Base-by-base conservation (phyloP, 2,113 vertebrate genomes). In the Paratilapia polleni region DNA sequence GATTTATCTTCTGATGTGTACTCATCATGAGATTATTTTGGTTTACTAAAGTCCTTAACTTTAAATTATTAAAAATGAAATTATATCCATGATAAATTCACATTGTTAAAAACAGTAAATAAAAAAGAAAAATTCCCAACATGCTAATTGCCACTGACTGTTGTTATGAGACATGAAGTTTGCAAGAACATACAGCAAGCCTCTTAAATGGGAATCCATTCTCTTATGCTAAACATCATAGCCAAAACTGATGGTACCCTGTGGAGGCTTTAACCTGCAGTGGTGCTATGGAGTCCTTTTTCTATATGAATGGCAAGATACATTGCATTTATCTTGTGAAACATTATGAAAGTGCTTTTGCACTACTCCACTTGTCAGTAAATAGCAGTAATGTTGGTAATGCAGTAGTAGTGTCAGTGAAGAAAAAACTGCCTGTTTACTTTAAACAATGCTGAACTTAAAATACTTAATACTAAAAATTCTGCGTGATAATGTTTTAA, bases 181-280 rank as follows among this genome's bases (percentile, higher is more conserved):
- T 49, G 47, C 47, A 49, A 52, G 64, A 68, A 47, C 26, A 43
- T 47, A 26, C 8, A 49, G 24, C 10, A 28, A 31, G 49, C 52
- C 19, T 52, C 66, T 52, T 26, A 73, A 52, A 31, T 70, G 17
- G 41, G 3, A 70, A 52, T 70, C 41, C 28, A 70, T 54, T 78
- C 28, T 36, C n/a, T 36, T 38, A 54, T 31, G 15, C 14, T 63
- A 17, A 78, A 54, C 31, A 52, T 36, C 43, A 52, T 13, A 49
- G 12, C 13, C 43, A 41, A 22, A 43, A 24, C 20, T 66, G n/a
- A 41, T 43, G 63, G n/a, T 11, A 43, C 63, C 36, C 20, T 47
- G n/a, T 13, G 47, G 77, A 63, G 26, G 59, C 13, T 36, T 78
- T 54, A 24, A 62, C 28, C 8, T 78, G n/a, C 59, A 54, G 26